phyloP scores from a whole-genome alignment of 2,797 vertebrate species.

The Lates japonicus region DNA sequence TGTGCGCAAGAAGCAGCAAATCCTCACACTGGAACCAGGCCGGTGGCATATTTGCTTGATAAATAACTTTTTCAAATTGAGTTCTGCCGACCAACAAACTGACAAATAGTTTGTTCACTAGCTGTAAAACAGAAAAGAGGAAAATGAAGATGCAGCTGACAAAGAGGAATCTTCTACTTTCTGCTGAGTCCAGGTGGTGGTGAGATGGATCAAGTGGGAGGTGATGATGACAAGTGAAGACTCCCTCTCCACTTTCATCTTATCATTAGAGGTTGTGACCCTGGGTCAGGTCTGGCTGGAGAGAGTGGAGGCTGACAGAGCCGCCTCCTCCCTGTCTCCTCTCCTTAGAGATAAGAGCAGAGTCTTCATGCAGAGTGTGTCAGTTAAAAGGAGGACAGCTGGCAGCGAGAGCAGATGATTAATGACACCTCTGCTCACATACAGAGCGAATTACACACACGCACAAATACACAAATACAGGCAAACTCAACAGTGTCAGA shows the following conservation, averaged over 20 bases:
- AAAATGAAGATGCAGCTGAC: background rate
- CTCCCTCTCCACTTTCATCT: conserved; percentile 70
- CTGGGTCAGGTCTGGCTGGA: conserved; percentile 32
- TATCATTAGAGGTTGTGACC: conserved; percentile 66
- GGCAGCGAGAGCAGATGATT: conserved; percentile 59
- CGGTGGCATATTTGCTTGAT: background rate
- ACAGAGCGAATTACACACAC: conserved; percentile 15
- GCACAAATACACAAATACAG: conserved; percentile 30
- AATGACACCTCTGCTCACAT: conserved; percentile 40
- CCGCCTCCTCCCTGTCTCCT: background rate
- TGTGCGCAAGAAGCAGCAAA: no score
- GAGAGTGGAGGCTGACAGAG: conserved; percentile 24
- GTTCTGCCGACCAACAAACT: background rate
- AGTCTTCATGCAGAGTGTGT: conserved; percentile 19
- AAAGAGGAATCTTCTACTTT: background rate
- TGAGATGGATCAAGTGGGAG: background rate
- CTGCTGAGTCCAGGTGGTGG: conserved; percentile 6
- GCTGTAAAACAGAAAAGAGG: background rate
- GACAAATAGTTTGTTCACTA: background rate
- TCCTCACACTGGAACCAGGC: background rate
- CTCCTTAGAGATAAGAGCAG: conserved; percentile 44
- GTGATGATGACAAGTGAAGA: conserved; percentile 41
- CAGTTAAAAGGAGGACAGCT: conserved; percentile 30
- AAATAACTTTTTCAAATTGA: background rate
- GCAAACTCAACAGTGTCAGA: conserved; percentile 50